Evolutionary conservation across 1,140 invertebrate species (phyloP).

Genomic region (Ptiloglossa arizonensis): DNA sequence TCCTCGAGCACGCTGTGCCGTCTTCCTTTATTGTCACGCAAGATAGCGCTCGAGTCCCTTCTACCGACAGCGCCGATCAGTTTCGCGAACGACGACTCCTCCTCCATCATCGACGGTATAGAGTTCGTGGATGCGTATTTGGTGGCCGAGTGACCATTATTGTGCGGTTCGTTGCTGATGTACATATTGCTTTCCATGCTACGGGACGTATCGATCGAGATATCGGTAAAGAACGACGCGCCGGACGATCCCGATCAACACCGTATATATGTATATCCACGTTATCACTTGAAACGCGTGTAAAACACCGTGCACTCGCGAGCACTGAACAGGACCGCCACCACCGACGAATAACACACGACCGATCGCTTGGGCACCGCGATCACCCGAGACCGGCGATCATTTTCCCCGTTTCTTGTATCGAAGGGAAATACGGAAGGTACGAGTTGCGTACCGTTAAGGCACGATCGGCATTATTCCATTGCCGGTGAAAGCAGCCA

Average conservation of each 20-base stretch:
- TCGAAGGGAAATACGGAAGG: slow-evolving; percentile 37
- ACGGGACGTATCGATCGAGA: too few species aligned
- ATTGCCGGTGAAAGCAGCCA: slow-evolving; percentile 71
- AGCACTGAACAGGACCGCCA: not conserved
- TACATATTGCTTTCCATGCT: slow-evolving; percentile 78
- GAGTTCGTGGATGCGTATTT: slow-evolving; percentile 80
- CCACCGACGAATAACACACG: not conserved
- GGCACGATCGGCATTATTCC: slow-evolving; percentile 62
- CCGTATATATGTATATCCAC: too few species aligned
- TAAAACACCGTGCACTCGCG: not conserved
- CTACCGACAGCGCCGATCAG: slow-evolving; percentile 34
- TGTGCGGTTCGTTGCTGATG: slow-evolving; percentile 70
- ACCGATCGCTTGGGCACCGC: too few species aligned
- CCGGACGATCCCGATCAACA: not conserved
- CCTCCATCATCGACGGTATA: slow-evolving; percentile 77
- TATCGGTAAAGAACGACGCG: too few species aligned
- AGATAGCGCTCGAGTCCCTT: slow-evolving; percentile 35
- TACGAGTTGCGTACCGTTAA: slow-evolving; percentile 48
- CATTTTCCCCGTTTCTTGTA: slow-evolving; percentile 19
- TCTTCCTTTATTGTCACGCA: slow-evolving; percentile 57
- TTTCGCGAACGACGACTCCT: slow-evolving; percentile 55
- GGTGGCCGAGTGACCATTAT: slow-evolving; percentile 54
- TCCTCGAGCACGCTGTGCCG: slow-evolving; percentile 78
- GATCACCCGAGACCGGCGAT: slow-evolving; percentile 17
- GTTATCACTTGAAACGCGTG: not conserved